These are phyloP conservation scores for Euglossa dilemma DNA, from an alignment of 1,140 invertebrate species.

Conservation along the genomic window DNA sequence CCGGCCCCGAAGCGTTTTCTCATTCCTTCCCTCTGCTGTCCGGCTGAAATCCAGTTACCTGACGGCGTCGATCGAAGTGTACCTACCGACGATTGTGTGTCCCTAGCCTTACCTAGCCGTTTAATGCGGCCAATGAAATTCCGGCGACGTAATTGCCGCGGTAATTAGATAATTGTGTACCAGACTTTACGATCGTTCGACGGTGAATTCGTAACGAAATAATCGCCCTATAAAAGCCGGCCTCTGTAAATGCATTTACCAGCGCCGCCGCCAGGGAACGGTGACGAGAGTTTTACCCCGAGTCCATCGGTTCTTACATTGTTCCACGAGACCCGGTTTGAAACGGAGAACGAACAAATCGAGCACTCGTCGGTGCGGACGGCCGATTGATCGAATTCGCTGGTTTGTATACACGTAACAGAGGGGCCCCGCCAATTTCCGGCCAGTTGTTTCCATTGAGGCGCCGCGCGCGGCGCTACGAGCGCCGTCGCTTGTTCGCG, in stretches of 20 bases:
- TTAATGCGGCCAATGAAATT: conserved; percentile 51
- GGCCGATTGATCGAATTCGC: conserved; percentile 26
- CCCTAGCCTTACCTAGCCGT: conserved; percentile 36
- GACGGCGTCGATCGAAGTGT: conserved; percentile 44
- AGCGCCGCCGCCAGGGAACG: neutral
- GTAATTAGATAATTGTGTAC: conserved; percentile 51
- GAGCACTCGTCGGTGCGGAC: neutral
- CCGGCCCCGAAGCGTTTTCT: neutral
- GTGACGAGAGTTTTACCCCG: neutral
- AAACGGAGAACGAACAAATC: conserved; percentile 13
- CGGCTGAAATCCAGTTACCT: conserved; percentile 37
- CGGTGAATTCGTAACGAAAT: conserved; percentile 53
- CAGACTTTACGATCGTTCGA: conserved; percentile 43
- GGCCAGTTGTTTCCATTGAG: conserved; percentile 25
- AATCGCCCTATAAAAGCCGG: conserved; percentile 47
- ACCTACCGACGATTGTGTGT: conserved; percentile 36
- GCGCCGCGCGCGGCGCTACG: neutral
- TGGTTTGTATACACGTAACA: neutral
- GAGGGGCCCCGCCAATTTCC: conserved; percentile 18
- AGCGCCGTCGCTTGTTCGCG: neutral
- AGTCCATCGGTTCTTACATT: conserved; percentile 36
- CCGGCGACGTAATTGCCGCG: conserved; percentile 45
- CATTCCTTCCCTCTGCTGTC: neutral
- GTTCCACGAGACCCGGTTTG: neutral
- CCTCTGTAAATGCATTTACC: conserved; percentile 21